Evolutionary conservation across 2,113 vertebrate species (phyloP).

Genomic region (Mystacornis crossleyi): DNA sequence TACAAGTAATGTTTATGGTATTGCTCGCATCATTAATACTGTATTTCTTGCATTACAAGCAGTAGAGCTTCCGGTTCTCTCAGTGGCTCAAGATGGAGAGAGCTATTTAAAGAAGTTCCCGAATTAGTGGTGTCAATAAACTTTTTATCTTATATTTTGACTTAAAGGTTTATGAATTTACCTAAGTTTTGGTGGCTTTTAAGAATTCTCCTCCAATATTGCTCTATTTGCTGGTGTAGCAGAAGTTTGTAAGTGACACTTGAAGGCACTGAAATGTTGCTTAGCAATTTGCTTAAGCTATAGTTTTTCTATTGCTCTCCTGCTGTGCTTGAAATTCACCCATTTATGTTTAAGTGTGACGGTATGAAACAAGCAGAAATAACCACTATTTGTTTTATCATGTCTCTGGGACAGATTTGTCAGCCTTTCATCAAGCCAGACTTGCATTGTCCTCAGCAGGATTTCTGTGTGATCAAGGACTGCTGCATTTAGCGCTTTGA

Average conservation of each 20-base stretch:
- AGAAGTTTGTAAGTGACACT: not conserved
- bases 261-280: not conserved
- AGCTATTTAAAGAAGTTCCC: not conserved
- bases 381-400: not conserved
- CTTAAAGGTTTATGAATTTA: not conserved
- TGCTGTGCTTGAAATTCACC: slow-evolving; percentile 20
- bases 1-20: not conserved
- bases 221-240: not conserved
- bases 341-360: not conserved
- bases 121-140: not conserved
- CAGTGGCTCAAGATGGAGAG: not conserved
- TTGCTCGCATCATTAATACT: not conserved
- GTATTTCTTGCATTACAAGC: not conserved
- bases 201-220: not conserved
- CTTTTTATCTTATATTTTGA: not conserved
- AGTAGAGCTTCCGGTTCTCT: not conserved
- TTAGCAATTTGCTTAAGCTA: slow-evolving; percentile 5
- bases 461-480: not conserved
- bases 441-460: not conserved
- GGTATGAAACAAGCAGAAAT: not conserved
- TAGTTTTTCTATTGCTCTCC: not conserved
- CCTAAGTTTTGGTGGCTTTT: not conserved
- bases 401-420: not conserved
- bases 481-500: not conserved
- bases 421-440: not conserved